These are phyloP conservation scores for Plotosus lineatus DNA, from an alignment of 2,113 vertebrate species.

Conservation along the genomic window DNA sequence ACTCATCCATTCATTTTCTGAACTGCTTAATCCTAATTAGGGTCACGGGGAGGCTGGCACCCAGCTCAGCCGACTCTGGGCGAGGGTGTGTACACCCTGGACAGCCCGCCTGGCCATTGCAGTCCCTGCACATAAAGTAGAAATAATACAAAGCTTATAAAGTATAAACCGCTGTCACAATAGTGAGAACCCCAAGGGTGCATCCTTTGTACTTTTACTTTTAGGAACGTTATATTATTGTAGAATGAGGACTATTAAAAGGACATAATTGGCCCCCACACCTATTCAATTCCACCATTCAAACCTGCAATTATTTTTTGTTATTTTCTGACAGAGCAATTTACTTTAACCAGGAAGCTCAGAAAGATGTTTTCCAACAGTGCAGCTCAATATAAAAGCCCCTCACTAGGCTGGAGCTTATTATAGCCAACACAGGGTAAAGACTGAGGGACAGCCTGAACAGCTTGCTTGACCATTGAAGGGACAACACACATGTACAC, in stretches of 20 bases:
- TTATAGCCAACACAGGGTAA: too few species aligned
- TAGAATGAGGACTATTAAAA: background rate
- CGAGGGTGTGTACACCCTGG: too few species aligned
- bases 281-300: background rate
- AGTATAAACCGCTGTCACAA: background rate
- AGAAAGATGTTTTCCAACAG: background rate
- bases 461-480: too few species aligned
- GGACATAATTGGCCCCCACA: slow-evolving; percentile 1
- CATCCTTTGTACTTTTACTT: background rate
- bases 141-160: background rate
- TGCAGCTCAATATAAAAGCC: background rate
- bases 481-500: too few species aligned
- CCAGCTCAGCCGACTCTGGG: too few species aligned
- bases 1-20: too few species aligned
- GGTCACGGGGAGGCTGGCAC: too few species aligned
- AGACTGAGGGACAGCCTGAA: too few species aligned
- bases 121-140: background rate
- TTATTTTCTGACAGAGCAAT: background rate
- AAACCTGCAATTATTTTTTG: background rate
- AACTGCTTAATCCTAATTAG: too few species aligned
- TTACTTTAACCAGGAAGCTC: background rate
- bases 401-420: too few species aligned
- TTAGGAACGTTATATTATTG: background rate
- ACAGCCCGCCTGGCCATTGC: too few species aligned
- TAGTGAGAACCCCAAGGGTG: background rate